Base-by-base conservation (phyloP, 1,140 invertebrate genomes). In the Leptopilina boulardi region DNA sequence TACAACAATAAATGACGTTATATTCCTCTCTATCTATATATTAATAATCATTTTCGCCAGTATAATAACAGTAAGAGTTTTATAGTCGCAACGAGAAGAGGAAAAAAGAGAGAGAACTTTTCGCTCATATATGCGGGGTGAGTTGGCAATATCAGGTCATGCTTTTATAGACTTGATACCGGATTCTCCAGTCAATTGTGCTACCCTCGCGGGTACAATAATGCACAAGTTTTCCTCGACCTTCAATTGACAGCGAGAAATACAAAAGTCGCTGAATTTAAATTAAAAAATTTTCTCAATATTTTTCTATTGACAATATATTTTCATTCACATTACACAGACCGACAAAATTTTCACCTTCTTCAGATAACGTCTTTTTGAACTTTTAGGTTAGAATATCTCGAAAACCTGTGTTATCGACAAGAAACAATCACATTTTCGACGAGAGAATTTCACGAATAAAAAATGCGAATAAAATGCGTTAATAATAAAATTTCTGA, bases 141-240 rank as follows among this genome's bases (percentile, higher is more conserved):
- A 15, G 26, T 11, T 5, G 13, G 56, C 13, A n/a, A 26, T 66
- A 66, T 66, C 21, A 30, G 11, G 23, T 34, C 21, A 13, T 26
- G 23, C 23, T 66, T 66, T 66, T 66, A 30, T 66, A n/a, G 18
- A 54, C 47, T 54, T 54, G 47, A 19, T 54, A 54, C 47, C 47
- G 23, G 56, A 66, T 23, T 23, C 56, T 66, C 8, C 1, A 66
- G 56, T 66, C 56, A 66, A 66, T 13, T 26, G 56, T 66, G 56
- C 23, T 21, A 66, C 26, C 26, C n/a, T n/a, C 23, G 23, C 21
- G 11, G 56, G 23, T 26, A 26, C 56, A 66, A 26, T 15, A 66
- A 66, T 30, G 19, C 21, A 26, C 19, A 15, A 66, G 2, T 23
- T 56, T 13, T 23, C 19, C 21, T 56, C 19, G 23, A 30, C 56